Evolutionary conservation across 2,797 vertebrate genomes (phyloP).

Genomic region (Parambassis ranga): DNA sequence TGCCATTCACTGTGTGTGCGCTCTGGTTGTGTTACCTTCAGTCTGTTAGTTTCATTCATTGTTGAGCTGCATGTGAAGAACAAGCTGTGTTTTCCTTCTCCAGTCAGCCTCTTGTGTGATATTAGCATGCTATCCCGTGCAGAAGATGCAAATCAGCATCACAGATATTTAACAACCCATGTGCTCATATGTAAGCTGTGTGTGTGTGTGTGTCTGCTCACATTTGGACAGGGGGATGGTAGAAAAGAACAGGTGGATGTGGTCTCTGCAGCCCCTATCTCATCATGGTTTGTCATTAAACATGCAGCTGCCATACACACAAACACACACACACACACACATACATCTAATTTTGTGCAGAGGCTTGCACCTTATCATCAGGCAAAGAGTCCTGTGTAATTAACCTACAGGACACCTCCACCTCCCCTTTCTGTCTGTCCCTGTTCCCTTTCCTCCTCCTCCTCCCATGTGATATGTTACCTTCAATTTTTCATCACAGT

Average conservation of each 20-base stretch:
- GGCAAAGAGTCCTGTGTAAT: slow-evolving; percentile 61
- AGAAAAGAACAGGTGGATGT: slow-evolving; percentile 60
- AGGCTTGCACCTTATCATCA: slow-evolving; percentile 39
- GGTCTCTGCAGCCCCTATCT: slow-evolving; percentile 56
- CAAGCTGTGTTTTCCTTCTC: neutral
- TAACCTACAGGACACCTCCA: slow-evolving; percentile 64
- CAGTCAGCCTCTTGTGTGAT: neutral
- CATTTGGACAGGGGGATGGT: slow-evolving; percentile 12
- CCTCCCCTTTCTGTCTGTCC: neutral
- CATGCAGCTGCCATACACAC: slow-evolving; percentile 62
- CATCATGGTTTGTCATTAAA: slow-evolving; percentile 73
- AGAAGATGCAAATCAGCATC: slow-evolving; percentile 48
- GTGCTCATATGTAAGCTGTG: neutral
- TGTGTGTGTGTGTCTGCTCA: neutral
- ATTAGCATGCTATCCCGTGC: slow-evolving; percentile 14
- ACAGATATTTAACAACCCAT: neutral
- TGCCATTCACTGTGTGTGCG: neutral
- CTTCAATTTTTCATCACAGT: slow-evolving; percentile 41
- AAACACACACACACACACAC: slow-evolving; percentile 28
- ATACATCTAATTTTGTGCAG: slow-evolving; percentile 58
- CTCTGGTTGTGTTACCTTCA: neutral
- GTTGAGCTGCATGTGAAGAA: neutral
- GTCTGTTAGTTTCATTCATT: neutral
- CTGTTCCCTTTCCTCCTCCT: neutral
- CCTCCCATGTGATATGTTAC: slow-evolving; percentile 18